Base-by-base conservation (phyloP, 2,113 vertebrate genomes). In the Ciconia maguari region DNA sequence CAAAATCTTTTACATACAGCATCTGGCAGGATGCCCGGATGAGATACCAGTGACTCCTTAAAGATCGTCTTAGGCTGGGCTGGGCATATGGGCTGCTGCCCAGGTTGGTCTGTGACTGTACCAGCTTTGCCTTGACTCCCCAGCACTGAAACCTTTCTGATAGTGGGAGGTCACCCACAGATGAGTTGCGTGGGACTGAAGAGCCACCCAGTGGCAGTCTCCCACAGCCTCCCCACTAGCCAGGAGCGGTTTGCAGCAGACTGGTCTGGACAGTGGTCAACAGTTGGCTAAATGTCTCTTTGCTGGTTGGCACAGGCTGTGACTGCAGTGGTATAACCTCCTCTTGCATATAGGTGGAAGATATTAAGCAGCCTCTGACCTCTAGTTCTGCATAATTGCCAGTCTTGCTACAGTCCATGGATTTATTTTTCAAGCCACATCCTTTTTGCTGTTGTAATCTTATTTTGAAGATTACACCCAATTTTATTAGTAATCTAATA, bases 181-280 rank as follows among this genome's bases (percentile, higher is more conserved):
- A 7, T 55, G 72, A 21, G 20, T 32, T 79, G 27, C 60, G 44
- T 95, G 89, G 89, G 76, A 11, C 46, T 42, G 64, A 95, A 49
- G 91, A 94, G 93, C 69, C 77, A 72, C 87, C 89, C 95, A 57
- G 91, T 92, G 95, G 83, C 16, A 75, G 21, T n/a, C 13, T 58
- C 60, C 66, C 75, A 72, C 88, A 86, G 70, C 36, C 58, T 69
- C 22, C 18, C 36, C 17, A 13, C 58, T 26, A 30, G 49, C 54
- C 85, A 71, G 36, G 12, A 36, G 42, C 2, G 5, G 46, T 58
- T 62, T 71, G 60, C 74, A 82, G 69, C 74, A 76, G 12, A 26
- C 44, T 84, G 83, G 22, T 66, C 34, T 88, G 79, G 66, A 30
- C 49, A 85, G 85, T 83, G 78, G 41, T 74, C 80, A 77, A 0